phyloP scores from a whole-genome alignment of 2,888 invertebrate genomes.

The Copidosoma aretas region DNA sequence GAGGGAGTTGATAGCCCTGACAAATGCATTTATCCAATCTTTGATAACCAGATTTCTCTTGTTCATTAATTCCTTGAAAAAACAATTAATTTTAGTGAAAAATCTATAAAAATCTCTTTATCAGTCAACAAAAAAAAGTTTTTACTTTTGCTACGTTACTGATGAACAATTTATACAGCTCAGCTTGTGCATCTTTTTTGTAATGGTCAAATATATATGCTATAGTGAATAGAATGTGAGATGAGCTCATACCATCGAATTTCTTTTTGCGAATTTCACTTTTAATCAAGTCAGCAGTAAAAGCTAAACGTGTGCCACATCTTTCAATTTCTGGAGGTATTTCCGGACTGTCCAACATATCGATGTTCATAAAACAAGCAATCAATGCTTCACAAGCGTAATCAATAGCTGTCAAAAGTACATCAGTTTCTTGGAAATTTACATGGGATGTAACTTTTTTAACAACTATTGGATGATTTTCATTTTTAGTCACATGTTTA shows the following conservation, averaged over 20 bases:
- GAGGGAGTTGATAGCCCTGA: conserved; percentile 16
- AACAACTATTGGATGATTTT: background rate
- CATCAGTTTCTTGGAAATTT: conserved; percentile 46
- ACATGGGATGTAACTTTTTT: background rate
- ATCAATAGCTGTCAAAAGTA: conserved; percentile 54
- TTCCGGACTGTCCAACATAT: conserved; percentile 73
- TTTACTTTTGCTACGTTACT: conserved; percentile 64
- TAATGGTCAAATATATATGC: conserved; percentile 70
- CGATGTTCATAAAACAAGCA: conserved; percentile 68
- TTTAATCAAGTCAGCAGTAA: conserved; percentile 50
- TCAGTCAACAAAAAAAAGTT: background rate
- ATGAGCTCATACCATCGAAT: conserved; percentile 10
- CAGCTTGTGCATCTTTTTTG: conserved; percentile 78
- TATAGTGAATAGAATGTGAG: conserved; percentile 48
- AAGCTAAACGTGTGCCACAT: conserved; percentile 73
- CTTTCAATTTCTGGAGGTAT: conserved; percentile 72
- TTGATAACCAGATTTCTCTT: conserved; percentile 4
- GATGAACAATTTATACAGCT: conserved; percentile 76
- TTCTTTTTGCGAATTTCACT: conserved; percentile 38
- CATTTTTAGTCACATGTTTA: background rate
- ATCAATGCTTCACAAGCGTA: conserved; percentile 67
- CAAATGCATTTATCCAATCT: conserved; percentile 33
- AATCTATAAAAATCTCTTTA: background rate
- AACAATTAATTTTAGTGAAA: background rate
- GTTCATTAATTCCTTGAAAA: conserved; percentile 15